Evolutionary conservation across 1,140 invertebrate species (phyloP), one percentile per base, ranked within the genome.

Genomic region (Drosophila busckii): DNA sequence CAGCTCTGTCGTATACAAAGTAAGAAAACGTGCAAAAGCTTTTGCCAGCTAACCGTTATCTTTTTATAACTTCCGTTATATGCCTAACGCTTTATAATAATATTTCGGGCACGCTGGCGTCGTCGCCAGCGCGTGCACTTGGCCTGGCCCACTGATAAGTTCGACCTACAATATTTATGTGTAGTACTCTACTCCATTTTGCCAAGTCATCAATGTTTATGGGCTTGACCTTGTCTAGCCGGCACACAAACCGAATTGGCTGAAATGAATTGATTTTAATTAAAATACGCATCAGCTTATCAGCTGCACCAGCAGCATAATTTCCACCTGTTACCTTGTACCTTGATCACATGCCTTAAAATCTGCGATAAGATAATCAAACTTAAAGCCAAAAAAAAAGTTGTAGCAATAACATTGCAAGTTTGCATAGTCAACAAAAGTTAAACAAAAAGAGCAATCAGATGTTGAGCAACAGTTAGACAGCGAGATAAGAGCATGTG

Each of bases 191-290:
- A 46, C 28, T 8, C 15, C 59, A 26, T 78, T 71, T 52, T 78
- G 73, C 61, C 62, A 58, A 78, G 73, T 78, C 71, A 78, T 80
- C 71, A 78, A 80, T 78, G 71, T 78, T 78, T 78, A 78, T 73
- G 73, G 53, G 73, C 63, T 78, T 78, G 71, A 78, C 71, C 71
- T 78, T 78, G 71, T 41, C 73, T 54, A 63, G 71, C 68, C 49
- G 55, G 28, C 34, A 69, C 41, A 66, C 41, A 38, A n/a, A n/a
- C n/a, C n/a, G n/a, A n/a, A n/a, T n/a, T n/a, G n/a, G n/a, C n/a
- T n/a, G n/a, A n/a, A n/a, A n/a, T n/a, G n/a, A n/a, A n/a, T n/a
- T n/a, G n/a, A n/a, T n/a, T n/a, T n/a, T n/a, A n/a, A n/a, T n/a
- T n/a, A n/a, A n/a, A n/a, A n/a, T n/a, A n/a, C n/a, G n/a, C n/a